Base-by-base conservation (phyloP, 2,797 vertebrate genomes). In the Hyperoplus lanceolatus region DNA sequence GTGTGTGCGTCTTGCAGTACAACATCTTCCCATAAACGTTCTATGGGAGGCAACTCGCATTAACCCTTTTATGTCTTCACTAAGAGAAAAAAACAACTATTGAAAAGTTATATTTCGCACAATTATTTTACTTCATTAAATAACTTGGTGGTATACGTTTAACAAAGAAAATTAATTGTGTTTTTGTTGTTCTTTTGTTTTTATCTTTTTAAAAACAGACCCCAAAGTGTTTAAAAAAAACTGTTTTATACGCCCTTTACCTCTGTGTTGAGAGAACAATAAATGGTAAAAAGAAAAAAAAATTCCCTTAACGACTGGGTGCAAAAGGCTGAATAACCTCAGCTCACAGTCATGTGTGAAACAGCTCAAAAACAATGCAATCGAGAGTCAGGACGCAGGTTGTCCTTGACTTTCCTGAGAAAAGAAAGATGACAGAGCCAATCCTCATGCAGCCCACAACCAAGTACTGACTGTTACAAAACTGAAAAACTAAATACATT, bases 21-120 rank as follows among this genome's bases (percentile, higher is more conserved):
- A 29, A 81, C 51, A 21, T 73, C 48, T 81, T 70, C 66, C 78
- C 56, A 77, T 73, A 64, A 89, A 82, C 55, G 4, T 7, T 45
- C 77, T 79, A 58, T 64, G 77, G 74, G 91, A 29, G 29, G 29
- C 29, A 89, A 87, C 60, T 18, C 7, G 2, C 11, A 68, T 49
- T 6, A 64, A 16, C 8, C 15, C 16, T n/a, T 7, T 45, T 45
- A 29, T 29, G 29, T 29, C 29, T 29, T 29, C 29, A 29, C 29
- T 29, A 29, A 29, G 29, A 29, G 3, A 29, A 3, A 21, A 21
- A 29, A 29, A 29, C 29, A 29, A 29, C 29, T 45, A 7, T 11
- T 45, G 6, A 45, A 45, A 45, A 45, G 43, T 7, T 11, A 3
- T 45, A 45, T 45, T 45, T 11, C 6, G 10, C 6, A 7, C 43